Conservation (phyloP, 1,140 invertebrate genomes). For the Planococcus citri region DNA sequence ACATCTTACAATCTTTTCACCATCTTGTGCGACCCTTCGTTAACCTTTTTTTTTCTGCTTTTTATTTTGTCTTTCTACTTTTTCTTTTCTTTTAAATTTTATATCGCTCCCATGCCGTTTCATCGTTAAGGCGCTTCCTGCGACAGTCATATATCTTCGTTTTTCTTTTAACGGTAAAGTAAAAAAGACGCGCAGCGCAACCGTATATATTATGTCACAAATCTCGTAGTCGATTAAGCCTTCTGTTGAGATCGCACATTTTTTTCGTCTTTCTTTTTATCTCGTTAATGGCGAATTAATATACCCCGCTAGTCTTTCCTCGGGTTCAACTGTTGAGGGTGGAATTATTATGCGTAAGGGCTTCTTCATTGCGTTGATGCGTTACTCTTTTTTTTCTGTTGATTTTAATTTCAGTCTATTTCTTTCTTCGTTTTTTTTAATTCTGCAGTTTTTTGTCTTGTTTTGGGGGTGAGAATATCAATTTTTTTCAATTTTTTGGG, state of each 20-base stretch:
- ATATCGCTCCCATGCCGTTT: conserved; percentile 13
- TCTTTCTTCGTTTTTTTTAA: too few relatives aligned
- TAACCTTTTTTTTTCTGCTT: conserved; percentile 11
- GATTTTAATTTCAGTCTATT: too few relatives aligned
- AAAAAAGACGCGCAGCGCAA: neutral
- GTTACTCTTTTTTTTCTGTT: too few relatives aligned
- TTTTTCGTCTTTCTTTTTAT: conserved; percentile 9
- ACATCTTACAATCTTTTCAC: conserved; percentile 19
- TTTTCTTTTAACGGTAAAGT: conserved; percentile 10
- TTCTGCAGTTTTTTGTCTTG: too few relatives aligned
- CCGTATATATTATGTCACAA: conserved; percentile 15
- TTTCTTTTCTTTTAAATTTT: conserved; percentile 17
- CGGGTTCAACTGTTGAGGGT: neutral
- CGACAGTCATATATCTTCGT: conserved; percentile 17
- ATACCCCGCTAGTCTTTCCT: neutral
- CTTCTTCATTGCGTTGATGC: too few relatives aligned
- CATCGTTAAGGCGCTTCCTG: conserved; percentile 17
- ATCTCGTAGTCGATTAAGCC: conserved; percentile 16
- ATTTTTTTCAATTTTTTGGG: too few relatives aligned
- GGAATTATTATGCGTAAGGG: neutral
- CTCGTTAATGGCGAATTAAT: conserved; percentile 16
- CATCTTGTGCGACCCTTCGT: conserved; percentile 16
- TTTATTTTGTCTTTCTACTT: neutral
- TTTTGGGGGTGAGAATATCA: too few relatives aligned
- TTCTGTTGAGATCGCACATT: conserved; percentile 6